phyloP scores from a whole-genome alignment of 2,113 vertebrate species.

The Leptobrachium ailaonicum region DNA sequence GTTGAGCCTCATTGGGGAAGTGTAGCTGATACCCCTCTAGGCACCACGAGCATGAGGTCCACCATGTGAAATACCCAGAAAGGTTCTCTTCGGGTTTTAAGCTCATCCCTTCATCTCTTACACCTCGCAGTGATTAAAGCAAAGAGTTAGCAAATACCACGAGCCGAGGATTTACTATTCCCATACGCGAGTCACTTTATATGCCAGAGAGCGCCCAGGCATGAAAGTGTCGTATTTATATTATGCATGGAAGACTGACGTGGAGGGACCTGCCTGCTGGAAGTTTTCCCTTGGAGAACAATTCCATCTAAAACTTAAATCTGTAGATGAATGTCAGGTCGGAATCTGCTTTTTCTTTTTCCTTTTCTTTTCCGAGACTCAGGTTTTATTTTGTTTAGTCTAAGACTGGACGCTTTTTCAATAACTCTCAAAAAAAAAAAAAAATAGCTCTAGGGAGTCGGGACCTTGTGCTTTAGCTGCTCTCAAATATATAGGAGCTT shows the following conservation, averaged over 20 bases:
- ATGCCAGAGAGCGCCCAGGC: neutral
- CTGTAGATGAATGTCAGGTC: conserved; percentile 19
- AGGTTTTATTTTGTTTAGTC: conserved; percentile 27
- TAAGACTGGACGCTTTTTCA: neutral
- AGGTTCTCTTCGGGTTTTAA: no score
- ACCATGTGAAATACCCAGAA: no score
- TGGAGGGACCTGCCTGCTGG: neutral
- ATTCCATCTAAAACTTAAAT: conserved; percentile 9
- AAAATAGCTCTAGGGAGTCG: conserved; percentile 3
- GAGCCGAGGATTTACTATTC: neutral
- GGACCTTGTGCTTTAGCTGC: neutral
- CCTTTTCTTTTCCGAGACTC: neutral
- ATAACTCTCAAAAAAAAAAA: neutral
- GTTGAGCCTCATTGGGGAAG: no score
- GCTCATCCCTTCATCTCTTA: no score
- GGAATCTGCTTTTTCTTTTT: conserved; percentile 1
- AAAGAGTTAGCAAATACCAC: neutral
- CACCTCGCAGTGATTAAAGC: neutral
- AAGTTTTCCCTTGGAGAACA: neutral
- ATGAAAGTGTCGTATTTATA: conserved; percentile 2
- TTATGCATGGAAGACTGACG: neutral
- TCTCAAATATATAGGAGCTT: neutral
- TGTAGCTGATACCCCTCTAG: no score
- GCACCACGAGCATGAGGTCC: no score
- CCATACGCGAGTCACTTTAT: neutral